A percentile compares a stretch with the other conserved stretches of the same genome.
Conservation (phyloP, 2,888 invertebrate species). For the Apoderus coryli region DNA sequence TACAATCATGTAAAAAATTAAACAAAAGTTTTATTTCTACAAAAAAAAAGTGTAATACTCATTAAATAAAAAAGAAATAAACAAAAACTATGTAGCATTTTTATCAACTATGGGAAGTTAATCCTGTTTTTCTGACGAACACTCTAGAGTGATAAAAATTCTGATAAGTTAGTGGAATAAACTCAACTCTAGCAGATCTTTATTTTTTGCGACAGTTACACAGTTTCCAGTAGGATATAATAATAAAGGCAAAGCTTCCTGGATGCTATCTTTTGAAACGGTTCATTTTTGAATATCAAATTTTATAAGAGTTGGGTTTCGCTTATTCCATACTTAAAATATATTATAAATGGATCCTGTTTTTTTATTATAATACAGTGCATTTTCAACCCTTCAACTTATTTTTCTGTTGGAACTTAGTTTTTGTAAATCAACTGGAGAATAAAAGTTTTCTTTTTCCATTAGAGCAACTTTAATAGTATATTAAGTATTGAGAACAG, state of each 20-base stretch:
- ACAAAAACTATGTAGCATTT: slow-evolving; percentile 1
- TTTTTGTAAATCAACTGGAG: slow-evolving; percentile 1
- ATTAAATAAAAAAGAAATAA: too few species aligned
- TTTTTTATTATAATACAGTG: slow-evolving; percentile 2
- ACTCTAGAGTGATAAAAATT: slow-evolving; percentile 2
- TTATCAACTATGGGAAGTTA: slow-evolving; percentile 1
- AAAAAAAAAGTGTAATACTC: too few species aligned
- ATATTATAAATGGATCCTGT: slow-evolving; percentile 1
- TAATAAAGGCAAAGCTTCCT: slow-evolving; percentile 2
- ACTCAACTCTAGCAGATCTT: slow-evolving; percentile 2
- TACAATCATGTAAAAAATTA: too few species aligned
- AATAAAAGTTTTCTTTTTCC: slow-evolving; percentile 3
- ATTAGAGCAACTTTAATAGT: slow-evolving; percentile 2
- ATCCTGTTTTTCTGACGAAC: slow-evolving; percentile 1
- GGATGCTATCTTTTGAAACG: slow-evolving; percentile 1
- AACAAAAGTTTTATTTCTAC: too few species aligned
- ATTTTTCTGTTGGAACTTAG: slow-evolving; percentile 1
- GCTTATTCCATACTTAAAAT: slow-evolving; percentile 2
- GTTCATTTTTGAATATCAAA: slow-evolving; percentile 1
- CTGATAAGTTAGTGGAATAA: slow-evolving; percentile 1
- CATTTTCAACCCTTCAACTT: slow-evolving; percentile 2
- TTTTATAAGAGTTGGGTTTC: slow-evolving; percentile 2
- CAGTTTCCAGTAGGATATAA: slow-evolving; percentile 1
- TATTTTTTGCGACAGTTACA: slow-evolving; percentile 2
- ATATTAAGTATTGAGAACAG: too few species aligned